phyloP scores from a whole-genome alignment of 2,797 vertebrate species.

The Catostomus latipinnis region DNA sequence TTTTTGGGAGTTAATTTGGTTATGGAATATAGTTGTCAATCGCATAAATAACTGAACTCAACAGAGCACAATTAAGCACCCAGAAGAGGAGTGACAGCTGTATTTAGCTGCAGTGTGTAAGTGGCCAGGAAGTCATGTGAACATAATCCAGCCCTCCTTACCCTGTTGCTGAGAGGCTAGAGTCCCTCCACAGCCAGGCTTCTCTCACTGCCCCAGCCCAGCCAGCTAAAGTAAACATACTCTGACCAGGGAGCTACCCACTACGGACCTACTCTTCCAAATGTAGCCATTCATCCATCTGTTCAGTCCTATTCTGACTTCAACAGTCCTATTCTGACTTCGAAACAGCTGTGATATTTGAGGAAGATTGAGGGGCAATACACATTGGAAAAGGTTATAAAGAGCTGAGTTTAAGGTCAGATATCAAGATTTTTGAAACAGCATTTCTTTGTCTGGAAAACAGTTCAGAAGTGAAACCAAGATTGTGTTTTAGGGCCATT shows the following conservation, averaged over 20 bases:
- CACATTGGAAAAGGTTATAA: background rate
- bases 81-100: no score
- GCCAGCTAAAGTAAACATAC: slow-evolving; percentile 19
- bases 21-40: no score
- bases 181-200: background rate
- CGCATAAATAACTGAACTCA: no score
- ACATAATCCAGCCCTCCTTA: slow-evolving; percentile 18
- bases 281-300: slow-evolving; percentile 38
- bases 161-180: background rate
- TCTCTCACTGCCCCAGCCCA: background rate
- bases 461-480: background rate
- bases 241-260: slow-evolving; percentile 14
- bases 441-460: background rate
- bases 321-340: slow-evolving; percentile 25
- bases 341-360: background rate
- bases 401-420: background rate
- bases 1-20: no score
- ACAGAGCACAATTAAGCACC: no score
- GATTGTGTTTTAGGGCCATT: background rate
- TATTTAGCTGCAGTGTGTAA: no score
- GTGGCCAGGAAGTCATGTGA: background rate
- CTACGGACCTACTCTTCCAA: slow-evolving; percentile 24
- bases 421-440: background rate
- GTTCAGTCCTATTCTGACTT: slow-evolving; percentile 25
- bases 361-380: slow-evolving; percentile 7